Percentiles rank a stretch among this genome's conserved stretches.
phyloP scores from a whole-genome alignment of 2,113 vertebrate genomes.

The Eurystomus gularis region DNA sequence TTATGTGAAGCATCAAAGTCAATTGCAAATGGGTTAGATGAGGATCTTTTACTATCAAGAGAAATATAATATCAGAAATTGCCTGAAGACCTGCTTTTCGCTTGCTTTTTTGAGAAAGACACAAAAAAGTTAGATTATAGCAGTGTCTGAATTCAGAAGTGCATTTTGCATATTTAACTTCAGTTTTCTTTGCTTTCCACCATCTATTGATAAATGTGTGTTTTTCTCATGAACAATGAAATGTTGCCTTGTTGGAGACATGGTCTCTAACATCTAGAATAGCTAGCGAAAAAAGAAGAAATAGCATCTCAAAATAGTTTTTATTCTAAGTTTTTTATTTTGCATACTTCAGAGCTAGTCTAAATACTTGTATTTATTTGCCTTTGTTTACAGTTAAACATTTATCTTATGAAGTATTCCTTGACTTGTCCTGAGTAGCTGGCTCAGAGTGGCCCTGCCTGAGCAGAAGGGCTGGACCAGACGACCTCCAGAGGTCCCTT shows the following conservation, averaged over 20 bases:
- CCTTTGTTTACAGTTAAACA: not conserved
- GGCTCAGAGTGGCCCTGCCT: not conserved
- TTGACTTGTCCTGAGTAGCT: not conserved
- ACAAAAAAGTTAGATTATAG: not conserved
- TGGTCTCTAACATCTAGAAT: not conserved
- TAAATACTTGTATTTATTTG: not conserved
- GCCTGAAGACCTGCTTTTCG: not conserved
- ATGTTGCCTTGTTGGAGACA: not conserved
- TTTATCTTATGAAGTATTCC: not conserved
- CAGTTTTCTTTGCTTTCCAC: not conserved
- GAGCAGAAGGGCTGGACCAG: not conserved
- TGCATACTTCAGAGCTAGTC: not conserved
- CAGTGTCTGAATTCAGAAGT: not conserved
- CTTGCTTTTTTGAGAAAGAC: not conserved
- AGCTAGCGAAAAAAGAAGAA: not conserved
- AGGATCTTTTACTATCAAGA: not conserved
- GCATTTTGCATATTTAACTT: not conserved
- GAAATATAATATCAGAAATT: not conserved
- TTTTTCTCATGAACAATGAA: not conserved
- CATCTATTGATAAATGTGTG: not conserved
- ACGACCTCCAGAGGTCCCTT: not conserved
- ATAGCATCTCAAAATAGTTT: not conserved
- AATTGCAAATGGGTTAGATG: not conserved
- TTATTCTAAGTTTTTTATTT: not conserved
- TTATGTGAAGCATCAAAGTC: not conserved